Base-by-base conservation (phyloP, 2,888 invertebrate genomes). In the Torymus texanus region DNA sequence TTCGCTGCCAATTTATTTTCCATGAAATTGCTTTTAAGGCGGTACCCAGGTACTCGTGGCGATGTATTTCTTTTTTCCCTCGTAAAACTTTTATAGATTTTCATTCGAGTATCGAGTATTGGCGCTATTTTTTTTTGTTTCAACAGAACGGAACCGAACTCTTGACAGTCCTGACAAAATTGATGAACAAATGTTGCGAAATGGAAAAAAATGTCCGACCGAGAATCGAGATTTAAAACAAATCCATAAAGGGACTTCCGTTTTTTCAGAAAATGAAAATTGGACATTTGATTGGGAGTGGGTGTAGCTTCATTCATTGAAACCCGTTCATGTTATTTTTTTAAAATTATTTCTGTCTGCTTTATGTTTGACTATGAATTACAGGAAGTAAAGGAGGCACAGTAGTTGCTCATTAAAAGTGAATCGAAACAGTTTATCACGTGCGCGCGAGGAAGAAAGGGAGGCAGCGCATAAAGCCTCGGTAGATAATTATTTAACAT, bases 401-500 rank as follows among this genome's bases (percentile, higher is more conserved):
- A 51, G 71, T 61, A 62, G 58, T 16, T 8, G 29, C 55, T 41
- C 73, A 55, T 73, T 73, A 55, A 70, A 50, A 63, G 73, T 24
- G 73, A 56, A 63, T 55, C 41, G 55, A 73, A 73, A 73, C 71
- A 61, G 53, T 72, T 51, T 29, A 18, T n/a, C 13, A n/a, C n/a
- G 29, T 11, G 2, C 14, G 16, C 16, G n/a, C 55, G 14, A 18
- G 8, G 12, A 66, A 29, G 18, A 51, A 66, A 50, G 18, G 51
- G 13, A 62, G 14, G 13, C 24, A 13, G 24, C 72, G 16, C 10
- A 2, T 13, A 29, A 13, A 50, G 0, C 50, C 12, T 16, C 41
- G 11, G 59, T 2, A 59, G 59, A 62, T 76, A 76, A 68, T 76
- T 70, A 70, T 68, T 76, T 76, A 68, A 63, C 55, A 73, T 73